Evolutionary conservation across 2,888 invertebrate genomes (phyloP).

Genomic region (Tinea trinotella): DNA sequence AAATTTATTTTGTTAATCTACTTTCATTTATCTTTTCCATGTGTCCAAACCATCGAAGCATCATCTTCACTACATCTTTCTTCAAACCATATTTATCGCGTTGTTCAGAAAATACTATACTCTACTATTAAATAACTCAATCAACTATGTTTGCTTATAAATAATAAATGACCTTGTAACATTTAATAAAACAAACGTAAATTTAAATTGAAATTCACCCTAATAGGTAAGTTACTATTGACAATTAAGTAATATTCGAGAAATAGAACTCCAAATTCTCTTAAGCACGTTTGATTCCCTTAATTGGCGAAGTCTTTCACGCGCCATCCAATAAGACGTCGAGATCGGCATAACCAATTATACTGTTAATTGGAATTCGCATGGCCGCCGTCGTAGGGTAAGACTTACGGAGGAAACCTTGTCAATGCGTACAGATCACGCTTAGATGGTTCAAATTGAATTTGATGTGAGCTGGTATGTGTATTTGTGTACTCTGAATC

Average conservation of each 20-base stretch:
- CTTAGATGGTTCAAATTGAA: slow-evolving; percentile 18
- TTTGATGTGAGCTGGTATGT: slow-evolving; percentile 31
- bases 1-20: no score
- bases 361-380: slow-evolving; percentile 66
- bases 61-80: no score
- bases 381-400: slow-evolving; percentile 42
- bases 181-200: not conserved
- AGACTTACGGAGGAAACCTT: not conserved
- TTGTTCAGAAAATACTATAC: no score
- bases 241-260: slow-evolving; percentile 1
- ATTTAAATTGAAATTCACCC: not conserved
- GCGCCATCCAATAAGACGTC: slow-evolving; percentile 16
- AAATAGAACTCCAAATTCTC: slow-evolving; percentile 11
- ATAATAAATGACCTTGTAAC: not conserved
- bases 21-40: no score
- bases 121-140: not conserved
- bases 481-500: slow-evolving; percentile 9
- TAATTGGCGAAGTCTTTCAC: slow-evolving; percentile 19
- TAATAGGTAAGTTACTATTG: slow-evolving; percentile 4
- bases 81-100: no score
- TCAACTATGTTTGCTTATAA: not conserved
- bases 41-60: no score
- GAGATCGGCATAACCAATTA: slow-evolving; percentile 54
- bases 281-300: slow-evolving; percentile 13
- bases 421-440: slow-evolving; percentile 11